These are phyloP conservation scores for Mormoops blainvillei DNA, from an alignment of 2,113 vertebrate species.

Conservation along the genomic window DNA sequence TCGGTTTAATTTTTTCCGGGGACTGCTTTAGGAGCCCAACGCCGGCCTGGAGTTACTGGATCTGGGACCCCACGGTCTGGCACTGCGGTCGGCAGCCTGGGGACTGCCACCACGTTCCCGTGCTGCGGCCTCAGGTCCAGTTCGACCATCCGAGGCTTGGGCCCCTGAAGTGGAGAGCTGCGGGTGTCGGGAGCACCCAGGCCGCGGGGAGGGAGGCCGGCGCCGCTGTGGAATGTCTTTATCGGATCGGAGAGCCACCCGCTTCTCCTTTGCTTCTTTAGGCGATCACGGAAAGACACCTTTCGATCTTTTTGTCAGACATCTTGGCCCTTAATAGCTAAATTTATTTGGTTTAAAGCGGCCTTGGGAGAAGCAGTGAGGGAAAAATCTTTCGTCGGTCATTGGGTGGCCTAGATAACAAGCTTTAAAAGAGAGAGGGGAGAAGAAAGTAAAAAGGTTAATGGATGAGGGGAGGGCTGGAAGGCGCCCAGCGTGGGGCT, in stretches of 20 bases:
- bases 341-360: constrained; percentile 70
- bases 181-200: background rate
- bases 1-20: background rate
- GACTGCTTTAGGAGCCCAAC: background rate
- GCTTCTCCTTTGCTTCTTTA: constrained; percentile 14
- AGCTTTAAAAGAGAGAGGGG: constrained; percentile 68
- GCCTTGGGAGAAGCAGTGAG: constrained; percentile 43
- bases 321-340: constrained; percentile 57
- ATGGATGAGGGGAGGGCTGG: constrained; percentile 59
- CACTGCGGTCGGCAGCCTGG: background rate
- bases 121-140: background rate
- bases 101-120: background rate
- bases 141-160: background rate
- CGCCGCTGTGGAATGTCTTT: constrained; percentile 69
- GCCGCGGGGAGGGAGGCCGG: constrained; percentile 39
- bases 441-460: constrained; percentile 61
- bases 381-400: constrained; percentile 69
- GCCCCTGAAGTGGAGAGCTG: background rate
- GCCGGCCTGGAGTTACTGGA: background rate
- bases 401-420: constrained; percentile 80
- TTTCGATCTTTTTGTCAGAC: constrained; percentile 62
- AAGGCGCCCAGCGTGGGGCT: constrained; percentile 70
- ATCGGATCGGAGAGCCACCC: constrained; percentile 45
- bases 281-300: constrained; percentile 61
- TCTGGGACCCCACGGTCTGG: background rate